Evolutionary conservation across 2,113 vertebrate species (phyloP), one percentile per base, ranked within the genome.

Genomic region (Percopsis transmontana): DNA sequence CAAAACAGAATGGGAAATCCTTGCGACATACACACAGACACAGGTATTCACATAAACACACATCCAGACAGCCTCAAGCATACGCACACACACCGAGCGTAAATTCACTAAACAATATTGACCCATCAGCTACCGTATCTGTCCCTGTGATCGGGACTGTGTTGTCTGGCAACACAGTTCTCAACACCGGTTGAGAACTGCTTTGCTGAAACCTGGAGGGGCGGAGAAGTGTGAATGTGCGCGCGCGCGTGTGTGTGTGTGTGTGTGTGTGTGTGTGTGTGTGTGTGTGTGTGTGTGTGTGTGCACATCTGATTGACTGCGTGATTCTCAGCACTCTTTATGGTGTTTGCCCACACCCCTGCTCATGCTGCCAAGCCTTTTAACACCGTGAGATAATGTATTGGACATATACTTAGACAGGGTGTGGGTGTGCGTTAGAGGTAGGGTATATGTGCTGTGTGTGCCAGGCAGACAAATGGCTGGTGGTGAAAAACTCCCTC

Each of bases 311-410:
- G 42, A 44, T 16, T 12, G 4, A 44, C 42, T 44, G 2, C 15
- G 4, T 44, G 23, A 8, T 10, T 54, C 19, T 58, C 62, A 41
- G 68, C 10, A n/a, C 20, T 33, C 27, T 59, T 62, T 65, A 40
- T 27, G 10, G 12, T 14, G 19, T 20, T 0, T 5, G 2, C 68
- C 68, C 72, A 72, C 70, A 53, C 70, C 65, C 73, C 62, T 0
- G 27, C 40, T 23, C 57, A 18, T 21, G 23, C 41, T 27, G 55
- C 33, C 0, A 60, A 54, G 63, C 48, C 45, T 63, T 79, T 58
- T 73, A 79, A 83, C 76, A 77, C 70, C 74, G 65, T 58, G 59
- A 68, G 74, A 77, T 75, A 79, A 66, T 63, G 74, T 66, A 48
- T 55, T n/a, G 59, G 68, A 66, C 55, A 56, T 62, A 62, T 50